These are phyloP conservation scores for Hylaeus volcanicus DNA, from an alignment of 1,140 invertebrate genomes.

Conservation along the genomic window DNA sequence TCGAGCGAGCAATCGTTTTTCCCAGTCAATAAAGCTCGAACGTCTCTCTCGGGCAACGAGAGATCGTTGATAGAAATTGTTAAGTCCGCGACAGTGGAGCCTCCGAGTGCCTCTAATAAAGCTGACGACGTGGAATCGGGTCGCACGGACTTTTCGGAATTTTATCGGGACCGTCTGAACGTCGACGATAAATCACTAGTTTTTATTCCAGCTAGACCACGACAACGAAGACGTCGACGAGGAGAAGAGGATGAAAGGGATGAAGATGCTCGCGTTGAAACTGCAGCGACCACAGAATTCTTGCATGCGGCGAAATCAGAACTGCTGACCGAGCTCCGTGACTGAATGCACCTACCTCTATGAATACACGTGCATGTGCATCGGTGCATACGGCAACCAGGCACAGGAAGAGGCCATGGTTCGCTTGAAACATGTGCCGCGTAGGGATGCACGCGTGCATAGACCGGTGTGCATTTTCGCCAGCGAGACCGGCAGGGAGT, in stretches of 20 bases:
- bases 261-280: constrained; percentile 66
- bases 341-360: constrained; percentile 53
- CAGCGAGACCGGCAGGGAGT: constrained; percentile 24
- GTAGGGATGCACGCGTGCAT: not conserved
- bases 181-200: constrained; percentile 64
- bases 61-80: not conserved
- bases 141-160: constrained; percentile 48
- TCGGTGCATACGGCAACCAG: not conserved
- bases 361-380: constrained; percentile 18
- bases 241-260: constrained; percentile 34
- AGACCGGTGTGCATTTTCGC: not conserved
- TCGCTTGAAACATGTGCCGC: not conserved
- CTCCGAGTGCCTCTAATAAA: constrained; percentile 44
- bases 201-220: constrained; percentile 62
- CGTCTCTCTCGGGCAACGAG: not conserved
- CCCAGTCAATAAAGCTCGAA: not conserved
- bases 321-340: constrained; percentile 68
- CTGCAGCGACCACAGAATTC: constrained; percentile 70
- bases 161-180: constrained; percentile 56
- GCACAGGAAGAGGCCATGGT: not conserved
- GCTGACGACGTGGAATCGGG: constrained; percentile 5
- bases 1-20: constrained; percentile 47
- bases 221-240: constrained; percentile 22
- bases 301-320: constrained; percentile 65
- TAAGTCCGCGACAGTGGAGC: not conserved